Evolutionary conservation across 1,140 invertebrate species (phyloP).

Genomic region (Chelonus insularis): DNA sequence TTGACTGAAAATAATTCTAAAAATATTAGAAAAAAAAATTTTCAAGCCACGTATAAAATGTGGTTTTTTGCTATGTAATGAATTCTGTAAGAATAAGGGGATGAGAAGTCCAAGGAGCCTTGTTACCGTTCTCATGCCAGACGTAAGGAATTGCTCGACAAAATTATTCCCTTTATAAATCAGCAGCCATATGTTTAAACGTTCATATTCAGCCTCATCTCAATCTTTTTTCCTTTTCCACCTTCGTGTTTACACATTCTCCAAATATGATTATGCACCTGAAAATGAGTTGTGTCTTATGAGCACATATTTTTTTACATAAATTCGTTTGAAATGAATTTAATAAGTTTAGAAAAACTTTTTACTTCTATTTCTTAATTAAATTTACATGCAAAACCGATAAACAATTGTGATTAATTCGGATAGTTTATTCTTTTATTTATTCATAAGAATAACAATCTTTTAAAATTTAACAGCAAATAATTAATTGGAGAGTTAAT

Average conservation of each 20-base stretch:
- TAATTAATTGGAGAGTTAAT: too few relatives aligned
- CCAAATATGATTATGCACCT: neutral
- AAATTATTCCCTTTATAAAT: conserved; percentile 53
- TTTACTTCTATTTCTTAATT: too few relatives aligned
- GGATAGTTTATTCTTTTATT: too few relatives aligned
- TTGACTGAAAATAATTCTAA: neutral
- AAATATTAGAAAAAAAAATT: conserved; percentile 2
- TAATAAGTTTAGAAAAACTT: too few relatives aligned
- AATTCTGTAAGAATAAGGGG: conserved; percentile 5
- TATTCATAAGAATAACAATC: too few relatives aligned
- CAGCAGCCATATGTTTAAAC: conserved; percentile 46
- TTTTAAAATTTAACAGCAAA: too few relatives aligned
- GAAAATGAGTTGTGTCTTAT: too few relatives aligned
- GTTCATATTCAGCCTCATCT: conserved; percentile 27
- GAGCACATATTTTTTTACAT: too few relatives aligned
- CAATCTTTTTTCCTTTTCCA: conserved; percentile 1
- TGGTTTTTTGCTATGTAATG: conserved; percentile 16
- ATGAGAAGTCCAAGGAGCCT: neutral
- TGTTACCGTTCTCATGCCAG: conserved; percentile 22
- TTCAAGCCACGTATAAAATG: conserved; percentile 12
- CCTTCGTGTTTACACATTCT: neutral
- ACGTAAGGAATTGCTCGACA: conserved; percentile 43
- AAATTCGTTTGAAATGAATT: too few relatives aligned
- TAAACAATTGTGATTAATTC: too few relatives aligned
- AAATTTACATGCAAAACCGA: too few relatives aligned